Conservation (phyloP, 2,113 vertebrate genomes). For the Upupa epops region DNA sequence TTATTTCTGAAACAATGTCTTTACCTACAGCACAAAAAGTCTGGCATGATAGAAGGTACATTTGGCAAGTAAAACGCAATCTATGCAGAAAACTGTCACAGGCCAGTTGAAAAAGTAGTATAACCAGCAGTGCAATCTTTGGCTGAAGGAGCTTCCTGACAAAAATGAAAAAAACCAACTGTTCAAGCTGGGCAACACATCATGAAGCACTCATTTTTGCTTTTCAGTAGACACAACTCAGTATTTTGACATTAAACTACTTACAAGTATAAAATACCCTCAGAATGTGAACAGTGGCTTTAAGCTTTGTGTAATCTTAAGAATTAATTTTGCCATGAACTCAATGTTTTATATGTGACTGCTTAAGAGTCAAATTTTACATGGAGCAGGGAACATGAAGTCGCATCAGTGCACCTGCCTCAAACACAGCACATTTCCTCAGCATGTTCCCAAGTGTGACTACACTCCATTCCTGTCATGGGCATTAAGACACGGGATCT, state of each 20-base stretch:
- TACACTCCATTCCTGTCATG: rapidly evolving
- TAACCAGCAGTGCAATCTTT: background rate
- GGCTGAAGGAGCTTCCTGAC: background rate
- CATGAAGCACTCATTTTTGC: background rate
- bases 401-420: background rate
- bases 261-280: background rate
- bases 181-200: background rate
- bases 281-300: background rate
- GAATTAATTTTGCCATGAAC: background rate
- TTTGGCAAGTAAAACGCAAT: constrained; percentile 3
- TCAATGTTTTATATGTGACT: background rate
- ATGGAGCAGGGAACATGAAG: background rate
- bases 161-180: background rate
- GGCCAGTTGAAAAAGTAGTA: background rate
- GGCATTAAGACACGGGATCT: background rate
- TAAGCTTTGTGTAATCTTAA: background rate
- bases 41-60: background rate
- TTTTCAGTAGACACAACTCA: background rate
- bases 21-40: background rate
- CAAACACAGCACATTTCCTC: background rate
- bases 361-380: background rate
- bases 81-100: background rate
- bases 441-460: background rate
- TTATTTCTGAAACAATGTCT: constrained; percentile 1
- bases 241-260: background rate